These are phyloP conservation scores for Acomys russatus DNA, from an alignment of 2,797 vertebrate species.

Conservation along the genomic window DNA sequence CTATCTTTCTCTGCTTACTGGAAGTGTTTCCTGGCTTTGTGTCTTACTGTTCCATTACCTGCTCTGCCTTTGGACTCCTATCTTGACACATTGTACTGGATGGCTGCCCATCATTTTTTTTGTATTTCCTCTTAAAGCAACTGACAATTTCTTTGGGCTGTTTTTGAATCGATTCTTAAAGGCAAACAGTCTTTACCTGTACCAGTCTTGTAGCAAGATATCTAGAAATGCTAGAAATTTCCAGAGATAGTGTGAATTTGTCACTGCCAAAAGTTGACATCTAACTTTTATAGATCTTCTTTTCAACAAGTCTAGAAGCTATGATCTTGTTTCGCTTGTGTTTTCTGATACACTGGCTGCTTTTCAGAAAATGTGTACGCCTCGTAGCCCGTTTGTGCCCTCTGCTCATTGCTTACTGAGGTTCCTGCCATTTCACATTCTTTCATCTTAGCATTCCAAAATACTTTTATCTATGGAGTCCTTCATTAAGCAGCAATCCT, in stretches of 20 bases:
- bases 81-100: neutral
- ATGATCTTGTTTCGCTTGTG: conserved; percentile 1
- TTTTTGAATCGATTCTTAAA: neutral
- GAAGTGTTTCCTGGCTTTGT: neutral
- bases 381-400: conserved; percentile 1
- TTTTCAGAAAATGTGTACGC: conserved; percentile 7
- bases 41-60: conserved; percentile 4
- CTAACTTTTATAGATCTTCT: neutral
- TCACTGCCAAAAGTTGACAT: neutral
- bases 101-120: neutral
- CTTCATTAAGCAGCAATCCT: conserved; percentile 28
- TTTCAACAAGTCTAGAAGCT: neutral
- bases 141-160: conserved; percentile 21
- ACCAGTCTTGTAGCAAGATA: neutral
- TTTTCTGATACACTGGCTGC: conserved; percentile 12
- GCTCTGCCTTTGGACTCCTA: neutral
- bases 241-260: neutral
- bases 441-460: neutral
- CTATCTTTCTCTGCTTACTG: neutral
- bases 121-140: neutral
- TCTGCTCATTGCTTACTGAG: neutral
- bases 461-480: conserved; percentile 17
- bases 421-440: conserved; percentile 17
- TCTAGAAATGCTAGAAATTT: neutral
- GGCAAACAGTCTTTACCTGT: neutral